A percentile compares a stretch with the other conserved stretches of the same genome.
phyloP scores from a whole-genome alignment of 2,797 vertebrate species.

The Sebastes trivittatus region DNA sequence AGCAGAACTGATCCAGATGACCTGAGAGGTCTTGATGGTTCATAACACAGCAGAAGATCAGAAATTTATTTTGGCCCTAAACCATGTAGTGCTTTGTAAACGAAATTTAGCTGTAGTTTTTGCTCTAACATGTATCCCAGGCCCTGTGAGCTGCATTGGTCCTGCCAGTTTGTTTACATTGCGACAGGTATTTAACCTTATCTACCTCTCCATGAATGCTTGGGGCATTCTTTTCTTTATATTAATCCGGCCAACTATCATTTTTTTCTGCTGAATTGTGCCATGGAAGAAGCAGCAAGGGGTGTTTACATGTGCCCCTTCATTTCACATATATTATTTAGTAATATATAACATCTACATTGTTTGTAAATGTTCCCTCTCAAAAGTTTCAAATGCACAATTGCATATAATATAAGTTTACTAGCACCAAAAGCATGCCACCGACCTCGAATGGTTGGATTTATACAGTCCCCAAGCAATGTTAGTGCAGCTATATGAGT shows the following conservation, averaged over 20 bases:
- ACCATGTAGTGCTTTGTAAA: too few species aligned
- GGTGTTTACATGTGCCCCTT: neutral
- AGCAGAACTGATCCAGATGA: too few species aligned
- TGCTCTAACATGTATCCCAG: too few species aligned
- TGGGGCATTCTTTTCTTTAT: neutral
- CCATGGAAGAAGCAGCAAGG: neutral
- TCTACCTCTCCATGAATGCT: neutral
- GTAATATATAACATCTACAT: neutral
- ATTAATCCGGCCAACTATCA: neutral
- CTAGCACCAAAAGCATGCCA: too few species aligned
- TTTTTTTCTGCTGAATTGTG: neutral
- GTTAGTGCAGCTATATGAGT: conserved; percentile 4
- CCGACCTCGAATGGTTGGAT: too few species aligned
- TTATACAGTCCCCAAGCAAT: conserved; percentile 19
- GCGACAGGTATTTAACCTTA: neutral
- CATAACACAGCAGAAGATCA: too few species aligned
- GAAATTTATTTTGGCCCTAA: too few species aligned
- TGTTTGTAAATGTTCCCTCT: neutral
- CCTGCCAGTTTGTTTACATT: conserved; percentile 67
- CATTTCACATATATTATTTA: neutral
- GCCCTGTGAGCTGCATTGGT: neutral
- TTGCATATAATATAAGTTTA: neutral
- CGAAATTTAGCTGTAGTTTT: too few species aligned
- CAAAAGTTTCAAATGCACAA: neutral
- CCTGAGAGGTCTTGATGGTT: too few species aligned